Conservation (phyloP, 1,140 invertebrate species). For the Zaprionus vittiger region DNA sequence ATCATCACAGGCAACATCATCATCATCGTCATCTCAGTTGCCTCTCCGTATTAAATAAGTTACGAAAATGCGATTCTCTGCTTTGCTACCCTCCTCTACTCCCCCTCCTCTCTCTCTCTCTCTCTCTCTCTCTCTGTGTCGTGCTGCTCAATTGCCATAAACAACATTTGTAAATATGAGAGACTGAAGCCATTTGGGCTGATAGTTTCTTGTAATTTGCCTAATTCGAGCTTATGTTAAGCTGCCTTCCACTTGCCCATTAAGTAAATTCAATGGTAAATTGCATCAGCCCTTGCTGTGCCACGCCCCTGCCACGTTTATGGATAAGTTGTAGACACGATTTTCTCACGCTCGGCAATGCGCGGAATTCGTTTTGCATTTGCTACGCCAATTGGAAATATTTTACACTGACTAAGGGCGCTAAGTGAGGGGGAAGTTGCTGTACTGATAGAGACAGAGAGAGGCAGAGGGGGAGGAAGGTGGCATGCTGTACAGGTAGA, state of each 20-base stretch:
- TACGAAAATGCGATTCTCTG: conserved; percentile 4
- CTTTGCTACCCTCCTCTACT: neutral
- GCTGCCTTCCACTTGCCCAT: conserved; percentile 17
- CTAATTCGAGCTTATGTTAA: conserved; percentile 15
- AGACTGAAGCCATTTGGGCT: conserved; percentile 41
- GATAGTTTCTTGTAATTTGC: conserved; percentile 39
- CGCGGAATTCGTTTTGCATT: conserved; percentile 30
- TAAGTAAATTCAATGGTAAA: conserved; percentile 28
- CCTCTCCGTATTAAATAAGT: conserved; percentile 51
- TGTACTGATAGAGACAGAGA: neutral
- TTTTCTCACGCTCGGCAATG: conserved; percentile 28
- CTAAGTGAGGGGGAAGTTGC: neutral
- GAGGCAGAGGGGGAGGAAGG: neutral
- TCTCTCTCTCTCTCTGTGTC: neutral
- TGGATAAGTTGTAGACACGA: conserved; percentile 11
- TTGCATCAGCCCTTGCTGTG: conserved; percentile 41
- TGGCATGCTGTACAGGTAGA: too few species aligned
- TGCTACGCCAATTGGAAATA: conserved; percentile 14
- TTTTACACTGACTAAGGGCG: neutral
- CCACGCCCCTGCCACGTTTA: neutral
- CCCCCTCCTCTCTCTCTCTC: neutral
- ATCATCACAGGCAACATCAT: neutral
- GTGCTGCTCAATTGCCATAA: conserved; percentile 49
- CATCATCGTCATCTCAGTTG: conserved; percentile 8
- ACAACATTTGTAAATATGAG: conserved; percentile 57